A percentile compares a stretch with the other conserved stretches of the same genome.
Conservation (phyloP, 2,797 vertebrate genomes). For the Periparus ater region DNA sequence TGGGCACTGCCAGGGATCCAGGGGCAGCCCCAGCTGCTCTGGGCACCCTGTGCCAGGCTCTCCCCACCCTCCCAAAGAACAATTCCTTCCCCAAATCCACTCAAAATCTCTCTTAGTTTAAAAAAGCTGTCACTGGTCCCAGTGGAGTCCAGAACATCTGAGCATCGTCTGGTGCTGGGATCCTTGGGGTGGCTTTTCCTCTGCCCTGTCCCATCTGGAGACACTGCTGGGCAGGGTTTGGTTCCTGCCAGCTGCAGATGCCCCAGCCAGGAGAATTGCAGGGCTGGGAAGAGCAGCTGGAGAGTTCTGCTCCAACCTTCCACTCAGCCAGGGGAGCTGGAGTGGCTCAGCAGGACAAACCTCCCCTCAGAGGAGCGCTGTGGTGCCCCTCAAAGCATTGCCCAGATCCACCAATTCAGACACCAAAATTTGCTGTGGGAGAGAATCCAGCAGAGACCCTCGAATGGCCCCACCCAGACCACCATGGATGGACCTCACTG, state of each 20-base stretch:
- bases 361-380: not conserved
- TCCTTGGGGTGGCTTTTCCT: fast-evolving
- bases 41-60: not conserved
- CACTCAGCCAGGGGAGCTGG: fast-evolving
- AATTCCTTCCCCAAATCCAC: not conserved
- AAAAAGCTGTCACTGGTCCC: fast-evolving
- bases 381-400: not conserved
- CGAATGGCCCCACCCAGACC: not conserved
- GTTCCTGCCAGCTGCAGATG: not conserved
- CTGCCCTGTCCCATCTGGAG: not conserved
- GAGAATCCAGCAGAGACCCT: not conserved
- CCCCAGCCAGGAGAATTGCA: fast-evolving
- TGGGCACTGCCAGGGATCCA: not conserved
- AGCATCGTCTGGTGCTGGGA: not conserved
- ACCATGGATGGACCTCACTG: fast-evolving
- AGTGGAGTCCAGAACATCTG: not conserved
- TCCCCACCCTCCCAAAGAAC: not conserved
- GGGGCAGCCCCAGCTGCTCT: not conserved
- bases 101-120: not conserved
- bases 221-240: not conserved
- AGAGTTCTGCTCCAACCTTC: not conserved
- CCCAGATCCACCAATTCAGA: not conserved
- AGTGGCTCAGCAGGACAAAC: not conserved
- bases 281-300: not conserved
- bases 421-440: not conserved